A percentile compares a stretch with the other conserved stretches of the same genome.
These are phyloP conservation scores for Bryconaethiops microstoma DNA, from an alignment of 2,797 vertebrate genomes.

Conservation along the genomic window DNA sequence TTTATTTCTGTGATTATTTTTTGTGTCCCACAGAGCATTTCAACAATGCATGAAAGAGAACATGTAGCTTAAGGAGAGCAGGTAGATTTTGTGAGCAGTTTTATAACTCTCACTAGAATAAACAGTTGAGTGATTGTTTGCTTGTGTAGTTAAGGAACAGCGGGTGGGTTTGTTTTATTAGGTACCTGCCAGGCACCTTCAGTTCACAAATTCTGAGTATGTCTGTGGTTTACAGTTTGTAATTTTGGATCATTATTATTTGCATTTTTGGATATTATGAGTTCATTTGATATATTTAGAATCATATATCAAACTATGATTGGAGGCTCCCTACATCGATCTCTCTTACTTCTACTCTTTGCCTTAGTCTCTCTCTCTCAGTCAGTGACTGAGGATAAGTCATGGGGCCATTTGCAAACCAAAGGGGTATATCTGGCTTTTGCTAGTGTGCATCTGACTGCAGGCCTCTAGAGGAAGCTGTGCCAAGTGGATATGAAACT, in stretches of 20 bases:
- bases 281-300: background rate
- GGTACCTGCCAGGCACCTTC: slow-evolving; percentile 37
- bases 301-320: background rate
- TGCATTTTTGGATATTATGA: background rate
- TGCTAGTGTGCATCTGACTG: background rate
- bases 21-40: slow-evolving; percentile 38
- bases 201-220: slow-evolving; percentile 13
- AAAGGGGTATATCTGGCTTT: slow-evolving; percentile 14
- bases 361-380: background rate
- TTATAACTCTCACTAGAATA: slow-evolving; percentile 44
- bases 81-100: slow-evolving; percentile 36
- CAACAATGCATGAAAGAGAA: slow-evolving; percentile 42
- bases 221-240: background rate
- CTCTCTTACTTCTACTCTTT: background rate
- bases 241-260: background rate
- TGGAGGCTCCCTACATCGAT: background rate
- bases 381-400: background rate
- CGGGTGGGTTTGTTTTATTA: slow-evolving; percentile 41
- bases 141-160: slow-evolving; percentile 39
- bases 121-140: slow-evolving; percentile 46
- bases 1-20: slow-evolving; percentile 54
- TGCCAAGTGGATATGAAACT: slow-evolving; percentile 12
- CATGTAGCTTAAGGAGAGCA: slow-evolving; percentile 38
- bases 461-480: background rate
- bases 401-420: slow-evolving; percentile 34